Conservation (phyloP, 23 tunicate species). For the Oikopleura dioica region DNA sequence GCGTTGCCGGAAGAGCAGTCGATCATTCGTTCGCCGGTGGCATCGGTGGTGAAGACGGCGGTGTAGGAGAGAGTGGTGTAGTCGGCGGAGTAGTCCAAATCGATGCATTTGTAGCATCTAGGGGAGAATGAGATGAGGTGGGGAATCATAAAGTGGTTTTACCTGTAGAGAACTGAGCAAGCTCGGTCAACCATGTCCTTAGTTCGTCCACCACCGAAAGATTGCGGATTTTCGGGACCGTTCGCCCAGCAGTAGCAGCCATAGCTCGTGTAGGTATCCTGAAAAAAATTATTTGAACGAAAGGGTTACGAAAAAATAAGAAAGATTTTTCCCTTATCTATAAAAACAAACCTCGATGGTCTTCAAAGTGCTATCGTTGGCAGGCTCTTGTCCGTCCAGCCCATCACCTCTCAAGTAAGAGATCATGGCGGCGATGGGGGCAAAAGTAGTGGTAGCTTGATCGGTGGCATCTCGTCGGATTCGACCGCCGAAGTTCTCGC, state of each 20-base stretch:
- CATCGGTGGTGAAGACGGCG: neutral
- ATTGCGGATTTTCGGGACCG: neutral
- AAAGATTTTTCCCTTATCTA: too few species aligned
- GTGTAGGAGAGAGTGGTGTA: neutral
- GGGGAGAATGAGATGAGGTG: too few species aligned
- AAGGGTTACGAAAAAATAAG: too few species aligned
- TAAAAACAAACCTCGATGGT: too few species aligned
- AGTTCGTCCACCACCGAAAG: neutral
- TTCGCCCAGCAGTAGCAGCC: slow-evolving; percentile 6
- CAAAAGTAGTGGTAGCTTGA: neutral
- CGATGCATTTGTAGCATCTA: slow-evolving; percentile 8
- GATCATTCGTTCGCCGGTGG: neutral
- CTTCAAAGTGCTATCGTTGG: neutral
- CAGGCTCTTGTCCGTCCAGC: neutral
- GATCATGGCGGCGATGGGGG: neutral
- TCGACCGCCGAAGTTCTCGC: neutral
- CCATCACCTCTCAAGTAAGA: neutral
- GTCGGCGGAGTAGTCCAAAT: neutral
- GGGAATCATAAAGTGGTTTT: too few species aligned
- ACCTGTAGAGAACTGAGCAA: neutral
- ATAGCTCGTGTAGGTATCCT: neutral
- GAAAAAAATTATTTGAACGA: too few species aligned
- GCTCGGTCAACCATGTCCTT: slow-evolving; percentile 3
- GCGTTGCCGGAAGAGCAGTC: neutral
- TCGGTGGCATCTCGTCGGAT: neutral